Evolutionary conservation across 2,113 vertebrate genomes (phyloP), one percentile per base, ranked within the genome.

Genomic region (Lynx canadensis): DNA sequence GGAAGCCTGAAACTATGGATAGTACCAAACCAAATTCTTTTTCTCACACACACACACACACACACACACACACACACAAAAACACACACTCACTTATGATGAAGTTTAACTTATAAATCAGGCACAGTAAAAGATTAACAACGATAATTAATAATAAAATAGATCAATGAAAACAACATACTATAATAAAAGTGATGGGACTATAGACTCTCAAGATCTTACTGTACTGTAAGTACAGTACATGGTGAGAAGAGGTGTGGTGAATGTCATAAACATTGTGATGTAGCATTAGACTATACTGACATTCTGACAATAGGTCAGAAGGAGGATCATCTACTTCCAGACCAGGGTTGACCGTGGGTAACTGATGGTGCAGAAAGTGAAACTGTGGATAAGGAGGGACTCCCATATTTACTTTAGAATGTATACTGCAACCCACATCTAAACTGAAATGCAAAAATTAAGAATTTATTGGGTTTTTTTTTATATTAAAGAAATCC

Each of bases 361-460:
- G 48, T 52, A 79, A 79, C 76, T 52, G 74, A 31, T 14, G 48
- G 74, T 31, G 14, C 41, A 78, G 25, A 18, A 78, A 78, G 41
- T 48, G 41, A 78, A 48, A 9, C 41, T 4, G 14, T 31, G 29
- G 41, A 78, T 31, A 31, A 31, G 15, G 74, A 60, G 4, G 41
- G 41, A 48, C 27, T 31, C 74, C 41, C 3, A 4, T 21, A 83
- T 96, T 97, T 84, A 65, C 52, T 87, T 85, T 82, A 80, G 38
- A 79, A 79, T 88, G 65, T 57, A 96, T 16, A 80, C 16, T 45
- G 12, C 1, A 65, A 87, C 18, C 5, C 68, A 89, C 23, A 52
- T 90, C 83, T 86, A 48, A 96, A 68, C 89, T 93, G 95, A 48
- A 92, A 92, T 12, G 45, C 68, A 52, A 83, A 85, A 7, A 95